Base-by-base conservation (phyloP, 2,797 vertebrate species). In the Falco novaeseelandiae region DNA sequence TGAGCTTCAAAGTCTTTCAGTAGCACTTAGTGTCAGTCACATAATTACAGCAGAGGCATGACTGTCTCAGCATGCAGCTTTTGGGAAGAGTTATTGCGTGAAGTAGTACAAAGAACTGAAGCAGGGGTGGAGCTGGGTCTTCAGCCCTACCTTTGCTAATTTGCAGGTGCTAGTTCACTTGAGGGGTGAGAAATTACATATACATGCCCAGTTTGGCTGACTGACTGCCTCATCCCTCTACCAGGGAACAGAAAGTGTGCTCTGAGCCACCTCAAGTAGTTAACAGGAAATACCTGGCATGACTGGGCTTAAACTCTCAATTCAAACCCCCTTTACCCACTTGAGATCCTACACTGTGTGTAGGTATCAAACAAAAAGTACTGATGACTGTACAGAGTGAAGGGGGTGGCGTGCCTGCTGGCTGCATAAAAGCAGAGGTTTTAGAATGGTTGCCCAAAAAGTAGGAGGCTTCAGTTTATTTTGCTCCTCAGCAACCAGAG, bases 1-100 rank as follows among this genome's bases (percentile, higher is more conserved):
- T 99, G 96, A 97, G 97, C 76, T 54, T 74, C 19, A 5, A 70
- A 36, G 16, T n/a, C 40, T 36, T 88, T 82, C 32, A 21, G 59
- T 86, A 38, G 54, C 59, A 78, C 11, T 36, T 65, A 40, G 38
- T 1, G 15, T 48, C 54, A 49, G 0, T 72, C 34, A 5, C 15
- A 0, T 7, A 1, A 8, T 34, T 69, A 12, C 25, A 59, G 63
- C 63, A 70, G 40, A 49, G 78, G 14, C 63, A 52, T 3, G 0
- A 4, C 78, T 62, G 27, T 62, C 38, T 65, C 17, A 34, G 29
- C 30, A 6, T 7, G 19, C 29, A 79, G 21, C 34, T 81, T 86
- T 91, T 5, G 42, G 32, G 34, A 73, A 77, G 70, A 63, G 23
- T 34, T 55, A 25, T 38, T 21, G 77, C 59, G 51, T 25, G 0